Evolutionary conservation across 2,113 vertebrate species (phyloP), one percentile per base, ranked within the genome.

Genomic region (Hippopotamus amphibius): DNA sequence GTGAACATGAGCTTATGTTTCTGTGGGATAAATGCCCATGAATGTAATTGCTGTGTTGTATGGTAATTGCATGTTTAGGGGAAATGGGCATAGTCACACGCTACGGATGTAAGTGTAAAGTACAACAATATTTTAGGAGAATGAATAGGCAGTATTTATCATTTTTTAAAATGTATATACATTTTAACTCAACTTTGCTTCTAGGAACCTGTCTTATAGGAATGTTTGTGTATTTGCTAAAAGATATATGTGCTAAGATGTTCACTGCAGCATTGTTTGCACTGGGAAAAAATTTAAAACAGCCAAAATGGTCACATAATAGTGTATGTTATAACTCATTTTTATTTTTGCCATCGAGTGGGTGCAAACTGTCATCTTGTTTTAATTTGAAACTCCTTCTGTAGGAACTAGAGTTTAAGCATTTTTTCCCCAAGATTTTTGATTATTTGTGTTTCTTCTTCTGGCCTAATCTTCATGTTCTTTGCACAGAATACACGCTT

Each of bases 371-470:
- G 16, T 66, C 71, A 86, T 30, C 43, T 83, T 90, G 50, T 71
- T 93, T 96, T 57, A 90, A 93, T 95, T 61, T 63, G 53, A 95
- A 94, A 65, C 30, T 66, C 21, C n/a, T 92, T 92, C 76, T 95
- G 16, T 68, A 85, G 24, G 15, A 68, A 72, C 91, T 80, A 55
- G 17, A 88, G 33, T 46, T 68, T 50, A 90, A 65, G 2, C 8
- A 26, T 89, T 66, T 76, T 89, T 66, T 24, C 10, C 11, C 33
- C 6, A 46, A 63, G 13, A 81, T 28, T 50, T 90, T 92, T 50
- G 6, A 57, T 91, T 81, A 87, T 86, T 93, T 87, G 4, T 37
- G 43, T 90, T 89, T 92, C 48, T 92, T 93, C 37, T 92, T 90
- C 55, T 82, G 43, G 22, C 22, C 71, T 77, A 74, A 59, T 79